Evolutionary conservation across 2,113 vertebrate genomes (phyloP), one percentile per base, ranked within the genome.

Genomic region (Ranitomeya imitator): DNA sequence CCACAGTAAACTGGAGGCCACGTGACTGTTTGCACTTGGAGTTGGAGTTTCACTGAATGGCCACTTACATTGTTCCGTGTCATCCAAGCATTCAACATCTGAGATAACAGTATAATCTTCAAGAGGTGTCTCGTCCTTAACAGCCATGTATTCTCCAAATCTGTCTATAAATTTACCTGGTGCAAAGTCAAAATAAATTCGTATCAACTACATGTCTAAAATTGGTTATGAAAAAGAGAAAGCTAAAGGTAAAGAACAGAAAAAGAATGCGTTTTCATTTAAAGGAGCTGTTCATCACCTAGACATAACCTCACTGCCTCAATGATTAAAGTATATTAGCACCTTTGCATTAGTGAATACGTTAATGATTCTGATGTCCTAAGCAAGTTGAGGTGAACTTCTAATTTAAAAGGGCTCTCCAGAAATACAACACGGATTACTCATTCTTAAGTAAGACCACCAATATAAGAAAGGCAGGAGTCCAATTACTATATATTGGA

Each of bases 141-240:
- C 16, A 69, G 87, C 87, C 12, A 61, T 89, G 73, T 89, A 89
- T 57, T 89, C 87, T 31, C 87, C 87, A 67, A 89, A 89, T 76
- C 83, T 79, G 87, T 89, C 87, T 45, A 89, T 89, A 67, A 89
- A 89, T 52, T 89, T 89, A 26, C 87, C 87, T 89, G 86, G 60
- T 16, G 37, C 52, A 21, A 76, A n/a, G 3, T 52, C 1, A 86
- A 65, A 15, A 60, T 5, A 61, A 23, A 51, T 45, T 16, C 67
- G 0, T 1, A 31, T 31, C 59, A 76, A 16, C 11, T 52, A 83
- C 63, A 23, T 10, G 2, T 11, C 54, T 51, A 52, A 12, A 78
- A 3, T 52, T 26, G 1, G 13, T 16, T 51, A 73, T 15, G 0
- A 76, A 77, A 52, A 52, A 10, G 18, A 21, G 16, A 4, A 76